A percentile compares a stretch with the other conserved stretches of the same genome.
These are phyloP conservation scores for Laothoe populi DNA, from an alignment of 2,888 invertebrate species.

Conservation along the genomic window DNA sequence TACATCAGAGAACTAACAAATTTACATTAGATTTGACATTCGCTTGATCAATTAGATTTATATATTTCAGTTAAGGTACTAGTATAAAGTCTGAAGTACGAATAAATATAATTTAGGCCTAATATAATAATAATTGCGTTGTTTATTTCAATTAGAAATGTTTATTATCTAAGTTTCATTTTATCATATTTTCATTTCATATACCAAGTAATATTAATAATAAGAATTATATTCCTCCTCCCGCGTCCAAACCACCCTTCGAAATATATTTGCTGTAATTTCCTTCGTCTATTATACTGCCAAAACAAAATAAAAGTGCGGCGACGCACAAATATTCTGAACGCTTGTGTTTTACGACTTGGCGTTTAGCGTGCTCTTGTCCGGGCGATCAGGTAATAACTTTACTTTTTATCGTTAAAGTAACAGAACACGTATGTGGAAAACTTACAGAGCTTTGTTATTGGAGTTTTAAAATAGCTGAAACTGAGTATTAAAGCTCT, in stretches of 20 bases:
- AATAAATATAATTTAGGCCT: too few relatives aligned
- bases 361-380: conserved; percentile 22
- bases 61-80: neutral
- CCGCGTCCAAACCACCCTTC: conserved; percentile 15
- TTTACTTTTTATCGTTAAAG: conserved; percentile 14
- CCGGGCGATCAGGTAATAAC: conserved; percentile 22
- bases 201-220: conserved; percentile 18
- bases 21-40: neutral
- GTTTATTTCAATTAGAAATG: neutral
- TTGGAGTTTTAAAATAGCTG: neutral
- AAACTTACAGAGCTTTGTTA: neutral
- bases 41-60: neutral
- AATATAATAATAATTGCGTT: neutral
- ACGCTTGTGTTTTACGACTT: conserved; percentile 23
- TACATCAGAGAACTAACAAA: neutral
- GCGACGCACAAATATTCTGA: conserved; percentile 22
- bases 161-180: conserved; percentile 11
- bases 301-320: conserved; percentile 22
- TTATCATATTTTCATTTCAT: conserved; percentile 17
- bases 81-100: neutral
- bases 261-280: conserved; percentile 24
- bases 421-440: conserved; percentile 10
- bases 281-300: conserved; percentile 22
- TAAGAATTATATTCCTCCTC: conserved; percentile 17
- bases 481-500: neutral